Conservation (phyloP, 2,797 vertebrate genomes). For the Miichthys miiuy region DNA sequence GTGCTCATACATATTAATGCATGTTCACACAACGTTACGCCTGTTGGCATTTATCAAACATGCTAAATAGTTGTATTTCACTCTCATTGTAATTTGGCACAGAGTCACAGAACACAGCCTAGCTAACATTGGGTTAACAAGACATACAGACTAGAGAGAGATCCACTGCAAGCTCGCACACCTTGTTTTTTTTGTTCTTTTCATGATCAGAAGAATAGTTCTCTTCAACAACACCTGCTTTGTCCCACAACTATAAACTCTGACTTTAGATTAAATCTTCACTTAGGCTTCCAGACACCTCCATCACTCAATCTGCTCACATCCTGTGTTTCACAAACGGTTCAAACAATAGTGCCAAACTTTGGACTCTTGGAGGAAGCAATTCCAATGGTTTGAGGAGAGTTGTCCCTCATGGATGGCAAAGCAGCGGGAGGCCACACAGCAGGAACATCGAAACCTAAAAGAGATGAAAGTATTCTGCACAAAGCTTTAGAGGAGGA, state of each 20-base stretch:
- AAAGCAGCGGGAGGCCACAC: not conserved
- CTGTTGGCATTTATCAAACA: too few relatives aligned
- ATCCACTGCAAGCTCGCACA: too few relatives aligned
- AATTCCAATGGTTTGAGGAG: conserved; percentile 8
- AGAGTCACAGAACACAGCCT: too few relatives aligned
- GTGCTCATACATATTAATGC: too few relatives aligned
- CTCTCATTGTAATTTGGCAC: too few relatives aligned
- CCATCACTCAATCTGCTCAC: not conserved
- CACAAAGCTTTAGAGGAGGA: conserved; percentile 20
- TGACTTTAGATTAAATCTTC: not conserved
- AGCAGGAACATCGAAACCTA: conserved; percentile 14
- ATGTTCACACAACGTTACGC: too few relatives aligned
- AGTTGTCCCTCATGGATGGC: conserved; percentile 17
- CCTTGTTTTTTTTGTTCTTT: too few relatives aligned
- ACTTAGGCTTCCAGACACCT: not conserved
- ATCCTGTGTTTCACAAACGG: not conserved
- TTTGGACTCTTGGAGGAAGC: not conserved
- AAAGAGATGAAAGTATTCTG: conserved; percentile 37
- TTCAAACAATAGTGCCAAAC: not conserved
- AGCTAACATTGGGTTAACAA: too few relatives aligned
- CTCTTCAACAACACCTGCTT: too few relatives aligned
- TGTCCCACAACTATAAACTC: not conserved
- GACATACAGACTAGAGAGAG: too few relatives aligned
- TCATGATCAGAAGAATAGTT: too few relatives aligned
- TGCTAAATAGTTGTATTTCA: too few relatives aligned